Evolutionary conservation across 2,888 invertebrate genomes (phyloP).

Genomic region (Myathropa florea): DNA sequence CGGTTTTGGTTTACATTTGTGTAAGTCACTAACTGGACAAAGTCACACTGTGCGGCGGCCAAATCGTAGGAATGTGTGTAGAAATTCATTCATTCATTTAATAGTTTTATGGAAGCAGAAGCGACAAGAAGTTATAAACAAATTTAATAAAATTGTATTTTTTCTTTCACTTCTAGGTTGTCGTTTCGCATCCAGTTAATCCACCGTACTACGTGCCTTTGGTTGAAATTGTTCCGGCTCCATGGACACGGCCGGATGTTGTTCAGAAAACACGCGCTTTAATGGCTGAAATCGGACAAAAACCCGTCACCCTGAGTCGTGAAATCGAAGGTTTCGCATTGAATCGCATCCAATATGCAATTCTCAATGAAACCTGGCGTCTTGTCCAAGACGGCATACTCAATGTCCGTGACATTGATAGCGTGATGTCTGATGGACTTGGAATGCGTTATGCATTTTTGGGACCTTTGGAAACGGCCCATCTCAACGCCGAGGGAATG

Average conservation of each 20-base stretch:
- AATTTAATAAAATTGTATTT: neutral
- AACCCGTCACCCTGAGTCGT: slow-evolving; percentile 91
- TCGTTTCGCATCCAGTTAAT: slow-evolving; percentile 96
- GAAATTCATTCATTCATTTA: too few species aligned
- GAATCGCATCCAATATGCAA: slow-evolving; percentile 96
- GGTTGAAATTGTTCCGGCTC: slow-evolving; percentile 96
- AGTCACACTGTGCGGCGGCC: too few species aligned
- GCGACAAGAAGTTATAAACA: too few species aligned
- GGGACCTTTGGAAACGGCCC: slow-evolving; percentile 95
- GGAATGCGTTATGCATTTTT: slow-evolving; percentile 98
- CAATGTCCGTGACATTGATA: slow-evolving; percentile 93
- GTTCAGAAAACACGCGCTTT: slow-evolving; percentile 86
- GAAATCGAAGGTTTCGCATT: slow-evolving; percentile 96
- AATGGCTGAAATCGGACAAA: slow-evolving; percentile 95
- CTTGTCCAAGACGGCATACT: slow-evolving; percentile 92
- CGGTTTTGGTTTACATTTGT: too few species aligned
- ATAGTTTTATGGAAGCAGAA: too few species aligned
- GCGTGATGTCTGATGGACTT: slow-evolving; percentile 95
- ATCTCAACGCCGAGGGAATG: slow-evolving; percentile 95
- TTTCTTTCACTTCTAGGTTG: slow-evolving; percentile 72
- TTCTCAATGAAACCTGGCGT: slow-evolving; percentile 95
- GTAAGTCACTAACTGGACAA: too few species aligned
- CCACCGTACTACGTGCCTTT: slow-evolving; percentile 98
- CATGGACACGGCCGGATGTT: slow-evolving; percentile 93
- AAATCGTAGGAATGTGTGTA: too few species aligned